phyloP scores from a whole-genome alignment of 2,888 invertebrate species.

The Drosophila affinis region DNA sequence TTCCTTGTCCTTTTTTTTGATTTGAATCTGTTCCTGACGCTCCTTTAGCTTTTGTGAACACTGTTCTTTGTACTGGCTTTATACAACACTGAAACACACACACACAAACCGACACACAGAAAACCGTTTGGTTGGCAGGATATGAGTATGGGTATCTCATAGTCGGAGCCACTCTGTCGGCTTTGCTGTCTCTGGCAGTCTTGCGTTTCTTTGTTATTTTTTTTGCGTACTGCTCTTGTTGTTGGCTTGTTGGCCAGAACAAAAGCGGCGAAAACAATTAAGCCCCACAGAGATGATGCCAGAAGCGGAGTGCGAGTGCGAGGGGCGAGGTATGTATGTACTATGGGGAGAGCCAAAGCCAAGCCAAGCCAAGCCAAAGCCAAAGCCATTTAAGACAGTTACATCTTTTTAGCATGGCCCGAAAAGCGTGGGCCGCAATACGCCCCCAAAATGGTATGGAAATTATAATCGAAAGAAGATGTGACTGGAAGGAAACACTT shows the following conservation, averaged over 20 bases:
- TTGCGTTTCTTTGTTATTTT: neutral
- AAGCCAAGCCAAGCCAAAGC: no score
- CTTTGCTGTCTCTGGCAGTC: neutral
- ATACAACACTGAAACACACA: no score
- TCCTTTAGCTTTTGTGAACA: no score
- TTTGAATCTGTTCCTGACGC: no score
- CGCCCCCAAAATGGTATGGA: neutral
- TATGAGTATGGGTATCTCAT: neutral
- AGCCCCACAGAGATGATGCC: slow-evolving; percentile 7
- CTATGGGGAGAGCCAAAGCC: neutral
- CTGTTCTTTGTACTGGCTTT: no score
- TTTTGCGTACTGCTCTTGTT: slow-evolving; percentile 8
- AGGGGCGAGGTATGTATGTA: no score
- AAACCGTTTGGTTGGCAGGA: neutral
- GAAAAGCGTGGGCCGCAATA: slow-evolving; percentile 12
- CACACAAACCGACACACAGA: no score
- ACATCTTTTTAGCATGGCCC: slow-evolving; percentile 12
- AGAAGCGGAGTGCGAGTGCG: neutral
- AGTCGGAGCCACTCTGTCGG: neutral
- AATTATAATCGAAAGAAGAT: slow-evolving; percentile 17
- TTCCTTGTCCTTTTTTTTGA: no score
- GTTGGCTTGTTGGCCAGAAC: neutral
- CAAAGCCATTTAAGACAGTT: slow-evolving; percentile 21
- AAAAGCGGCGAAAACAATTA: slow-evolving; percentile 11
- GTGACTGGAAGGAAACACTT: slow-evolving; percentile 8